Conservation (phyloP, 2,113 vertebrate species). For the Eubucco bourcierii region DNA sequence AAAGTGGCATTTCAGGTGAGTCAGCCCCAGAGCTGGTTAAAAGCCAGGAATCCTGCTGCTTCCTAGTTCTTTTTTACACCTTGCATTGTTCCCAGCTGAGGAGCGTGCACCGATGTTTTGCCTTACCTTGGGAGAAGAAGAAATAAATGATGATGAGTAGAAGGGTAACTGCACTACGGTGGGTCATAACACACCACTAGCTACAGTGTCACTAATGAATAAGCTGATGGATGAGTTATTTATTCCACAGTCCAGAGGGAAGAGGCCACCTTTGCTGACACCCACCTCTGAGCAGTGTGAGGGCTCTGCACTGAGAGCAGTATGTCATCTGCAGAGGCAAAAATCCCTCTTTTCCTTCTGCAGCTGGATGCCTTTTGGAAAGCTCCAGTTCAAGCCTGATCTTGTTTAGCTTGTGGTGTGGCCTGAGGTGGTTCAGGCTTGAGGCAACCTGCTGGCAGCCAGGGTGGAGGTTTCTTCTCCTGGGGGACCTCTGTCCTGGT, state of each 20-base stretch:
- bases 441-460: neutral
- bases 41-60: constrained; percentile 15
- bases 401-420: neutral
- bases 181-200: neutral
- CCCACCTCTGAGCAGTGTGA: neutral
- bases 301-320: neutral
- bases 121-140: neutral
- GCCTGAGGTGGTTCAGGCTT: neutral
- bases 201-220: neutral
- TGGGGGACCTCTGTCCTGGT: neutral
- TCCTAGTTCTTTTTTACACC: neutral
- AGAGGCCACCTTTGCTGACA: neutral
- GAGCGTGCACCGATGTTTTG: neutral
- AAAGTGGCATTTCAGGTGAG: constrained; percentile 2
- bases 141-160: constrained; percentile 32
- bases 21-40: neutral
- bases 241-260: neutral
- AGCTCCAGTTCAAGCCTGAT: neutral
- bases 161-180: neutral
- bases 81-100: neutral
- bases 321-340: neutral
- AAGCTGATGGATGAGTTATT: constrained; percentile 33
- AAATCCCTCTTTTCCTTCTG: neutral
- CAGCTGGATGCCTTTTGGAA: neutral
- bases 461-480: neutral